phyloP scores from a whole-genome alignment of 1,140 invertebrate species.

The Hermetia illucens region DNA sequence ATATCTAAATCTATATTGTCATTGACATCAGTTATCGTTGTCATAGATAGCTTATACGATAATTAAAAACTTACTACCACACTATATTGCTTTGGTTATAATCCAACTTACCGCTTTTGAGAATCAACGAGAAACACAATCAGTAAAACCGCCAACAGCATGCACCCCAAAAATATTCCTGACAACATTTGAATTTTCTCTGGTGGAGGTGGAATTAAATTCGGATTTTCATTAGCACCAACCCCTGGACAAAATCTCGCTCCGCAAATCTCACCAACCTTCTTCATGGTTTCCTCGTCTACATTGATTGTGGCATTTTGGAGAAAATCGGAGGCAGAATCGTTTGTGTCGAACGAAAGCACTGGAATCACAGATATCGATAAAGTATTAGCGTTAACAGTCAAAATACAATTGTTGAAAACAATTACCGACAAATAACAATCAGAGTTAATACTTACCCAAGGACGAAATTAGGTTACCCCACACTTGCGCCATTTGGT shows the following conservation, averaged over 20 bases:
- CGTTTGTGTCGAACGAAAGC: too few species aligned
- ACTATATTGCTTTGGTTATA: too few species aligned
- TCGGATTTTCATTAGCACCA: constrained; percentile 39
- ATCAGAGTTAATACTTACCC: constrained; percentile 36
- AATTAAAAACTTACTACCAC: too few species aligned
- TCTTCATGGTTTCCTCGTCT: constrained; percentile 6
- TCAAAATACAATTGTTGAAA: too few species aligned
- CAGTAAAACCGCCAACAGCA: constrained; percentile 56
- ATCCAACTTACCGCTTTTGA: constrained; percentile 53
- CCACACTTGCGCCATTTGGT: constrained; percentile 84
- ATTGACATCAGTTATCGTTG: too few species aligned
- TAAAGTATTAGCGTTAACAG: too few species aligned
- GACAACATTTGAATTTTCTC: constrained; percentile 62
- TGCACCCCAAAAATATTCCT: constrained; percentile 70
- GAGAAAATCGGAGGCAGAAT: too few species aligned
- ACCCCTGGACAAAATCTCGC: constrained; percentile 54
- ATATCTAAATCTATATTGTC: too few species aligned
- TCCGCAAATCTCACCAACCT: constrained; percentile 46
- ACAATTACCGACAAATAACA: too few species aligned
- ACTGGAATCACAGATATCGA: too few species aligned
- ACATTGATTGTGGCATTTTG: too few species aligned
- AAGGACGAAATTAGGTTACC: constrained; percentile 84
- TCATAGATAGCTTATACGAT: too few species aligned
- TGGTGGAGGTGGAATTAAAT: constrained; percentile 49
- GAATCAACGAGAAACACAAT: constrained; percentile 73